Base-by-base conservation (phyloP, 2,888 invertebrate genomes). In the Melikaiella ostensackeni region DNA sequence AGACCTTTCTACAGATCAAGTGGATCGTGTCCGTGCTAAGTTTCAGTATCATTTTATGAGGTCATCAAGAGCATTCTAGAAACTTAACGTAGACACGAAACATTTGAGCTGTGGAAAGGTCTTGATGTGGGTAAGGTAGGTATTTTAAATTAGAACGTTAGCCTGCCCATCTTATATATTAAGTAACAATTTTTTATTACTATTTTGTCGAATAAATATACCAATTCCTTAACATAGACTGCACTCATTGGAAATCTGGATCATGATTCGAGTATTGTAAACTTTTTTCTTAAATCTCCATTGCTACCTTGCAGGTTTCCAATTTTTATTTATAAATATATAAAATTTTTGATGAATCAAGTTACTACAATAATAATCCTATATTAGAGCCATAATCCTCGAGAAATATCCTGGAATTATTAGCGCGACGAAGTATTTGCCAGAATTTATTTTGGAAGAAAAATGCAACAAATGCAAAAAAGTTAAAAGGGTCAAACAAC, bases 351-450 rank as follows among this genome's bases (percentile, higher is more conserved):
- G 1, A 27, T 19, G 24, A 9, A 76, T 50, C 27, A 35, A n/a
- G 24, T 46, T 35, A n/a, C 63, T 30, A 13, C 11, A 16, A 42
- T 16, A 24, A n/a, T 19, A 7, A 50, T 11, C 6, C 35, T 11
- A 33, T 19, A 92, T 92, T 79, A 92, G 92, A 80, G 94, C 94
- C 6, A 79, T 90, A 59, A 82, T 90, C 62, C 88, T 94, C 8
- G 86, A 90, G 59, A 84, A 91, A 46, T 91, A 93, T 79, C 93
- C 94, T 2, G 87, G 84, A 73, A 86, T 94, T 62, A 93, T 93
- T 80, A 91, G 89, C 77, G 88, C 92, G 5, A 92, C 93, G 1
- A 90, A 89, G 80, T 84, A 91, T 79, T 89, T 94, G 63, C 93
- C 94, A 0, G 92, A 93, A 84, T 94, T 93, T 86, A 86, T 93